A percentile compares a stretch with the other conserved stretches of the same genome.
phyloP scores from a whole-genome alignment of 2,113 vertebrate species.

The Pedionomus torquatus region DNA sequence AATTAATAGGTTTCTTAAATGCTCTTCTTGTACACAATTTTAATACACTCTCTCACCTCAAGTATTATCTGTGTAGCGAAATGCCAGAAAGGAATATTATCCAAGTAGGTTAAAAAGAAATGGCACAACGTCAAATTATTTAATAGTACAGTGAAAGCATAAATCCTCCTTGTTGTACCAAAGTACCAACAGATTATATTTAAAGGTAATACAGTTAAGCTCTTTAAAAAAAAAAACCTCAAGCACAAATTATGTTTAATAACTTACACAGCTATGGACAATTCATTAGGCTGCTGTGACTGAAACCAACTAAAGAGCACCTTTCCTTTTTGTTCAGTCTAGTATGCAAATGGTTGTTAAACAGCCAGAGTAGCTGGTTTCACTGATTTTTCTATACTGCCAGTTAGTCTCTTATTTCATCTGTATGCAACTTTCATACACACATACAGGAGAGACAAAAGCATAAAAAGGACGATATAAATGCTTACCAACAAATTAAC shows the following conservation, averaged over 20 bases:
- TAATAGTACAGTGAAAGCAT: conserved; percentile 41
- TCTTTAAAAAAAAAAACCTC: not conserved
- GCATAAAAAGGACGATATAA: not conserved
- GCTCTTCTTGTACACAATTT: not conserved
- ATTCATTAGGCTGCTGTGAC: conserved; percentile 7
- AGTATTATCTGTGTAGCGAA: conserved; percentile 16
- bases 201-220: not conserved
- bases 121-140: conserved; percentile 1
- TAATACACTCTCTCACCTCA: not conserved
- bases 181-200: not conserved
- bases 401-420: conserved; percentile 27
- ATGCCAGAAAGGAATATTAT: conserved; percentile 27
- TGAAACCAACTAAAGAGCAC: not conserved
- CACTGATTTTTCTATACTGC: conserved; percentile 6
- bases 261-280: not conserved
- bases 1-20: conserved; percentile 23
- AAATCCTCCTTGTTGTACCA: conserved; percentile 30
- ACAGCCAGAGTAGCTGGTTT: conserved; percentile 20
- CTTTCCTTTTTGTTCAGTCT: conserved; percentile 8
- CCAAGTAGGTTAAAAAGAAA: conserved; percentile 3
- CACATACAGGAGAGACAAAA: not conserved
- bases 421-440: conserved; percentile 25
- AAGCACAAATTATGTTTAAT: not conserved
- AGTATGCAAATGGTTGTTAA: conserved; percentile 22
- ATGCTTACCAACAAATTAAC: not conserved